Conservation (phyloP, 2,888 invertebrate genomes). For the Tipula confusa region DNA sequence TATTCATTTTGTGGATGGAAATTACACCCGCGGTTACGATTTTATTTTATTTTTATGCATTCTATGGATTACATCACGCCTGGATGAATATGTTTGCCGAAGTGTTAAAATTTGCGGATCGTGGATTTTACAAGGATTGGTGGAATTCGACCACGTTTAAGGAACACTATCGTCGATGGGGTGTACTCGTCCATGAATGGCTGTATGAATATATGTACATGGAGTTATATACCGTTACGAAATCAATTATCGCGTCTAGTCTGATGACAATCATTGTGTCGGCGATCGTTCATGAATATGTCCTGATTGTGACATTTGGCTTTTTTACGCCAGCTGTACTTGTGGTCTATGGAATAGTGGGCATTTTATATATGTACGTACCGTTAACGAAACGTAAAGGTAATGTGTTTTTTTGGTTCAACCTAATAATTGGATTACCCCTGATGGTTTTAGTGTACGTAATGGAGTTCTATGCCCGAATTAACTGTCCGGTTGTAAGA, state of each 20-base stretch:
- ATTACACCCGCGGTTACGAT: neutral
- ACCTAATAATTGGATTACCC: neutral
- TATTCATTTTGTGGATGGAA: conserved; percentile 59
- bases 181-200: conserved; percentile 86
- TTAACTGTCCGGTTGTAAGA: neutral
- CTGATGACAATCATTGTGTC: conserved; percentile 68
- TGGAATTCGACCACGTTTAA: conserved; percentile 78
- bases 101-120: conserved; percentile 73
- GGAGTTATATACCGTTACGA: conserved; percentile 53
- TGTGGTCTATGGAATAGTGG: neutral
- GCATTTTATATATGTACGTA: neutral
- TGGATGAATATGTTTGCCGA: conserved; percentile 90
- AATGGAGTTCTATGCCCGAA: neutral
- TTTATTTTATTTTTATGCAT: conserved; percentile 61
- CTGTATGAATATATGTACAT: conserved; percentile 78
- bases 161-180: conserved; percentile 84
- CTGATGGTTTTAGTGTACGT: neutral
- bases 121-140: conserved; percentile 81
- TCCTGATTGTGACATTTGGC: conserved; percentile 68
- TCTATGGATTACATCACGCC: conserved; percentile 76
- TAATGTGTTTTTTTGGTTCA: neutral
- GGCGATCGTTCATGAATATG: conserved; percentile 77
- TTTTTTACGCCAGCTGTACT: conserved; percentile 67
- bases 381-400: neutral
- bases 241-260: conserved; percentile 52